Conservation (phyloP, 2,113 vertebrate genomes). For the Calidris pugnax region DNA sequence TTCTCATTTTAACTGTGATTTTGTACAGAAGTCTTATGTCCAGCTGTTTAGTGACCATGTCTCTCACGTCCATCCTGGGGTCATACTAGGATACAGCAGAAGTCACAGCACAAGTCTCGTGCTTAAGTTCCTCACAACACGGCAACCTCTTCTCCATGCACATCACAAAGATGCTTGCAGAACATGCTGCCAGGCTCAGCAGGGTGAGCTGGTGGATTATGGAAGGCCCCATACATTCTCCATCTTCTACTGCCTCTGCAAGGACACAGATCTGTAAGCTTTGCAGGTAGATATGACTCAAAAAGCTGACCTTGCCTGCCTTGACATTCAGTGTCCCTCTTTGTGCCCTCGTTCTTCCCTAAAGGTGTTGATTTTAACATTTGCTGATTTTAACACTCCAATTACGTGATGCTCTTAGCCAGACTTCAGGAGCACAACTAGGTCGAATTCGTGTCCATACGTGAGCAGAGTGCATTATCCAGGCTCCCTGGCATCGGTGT, state of each 20-base stretch:
- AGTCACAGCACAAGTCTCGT: background rate
- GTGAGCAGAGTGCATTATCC: background rate
- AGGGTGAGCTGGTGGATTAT: background rate
- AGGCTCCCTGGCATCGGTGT: background rate
- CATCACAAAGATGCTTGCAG: background rate
- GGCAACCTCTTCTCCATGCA: background rate
- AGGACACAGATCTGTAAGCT: background rate
- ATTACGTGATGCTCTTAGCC: background rate
- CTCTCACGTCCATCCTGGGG: background rate
- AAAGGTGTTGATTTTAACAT: background rate
- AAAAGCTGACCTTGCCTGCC: background rate
- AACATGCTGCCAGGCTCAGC: background rate
- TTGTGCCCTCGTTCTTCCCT: background rate
- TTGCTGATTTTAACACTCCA: background rate
- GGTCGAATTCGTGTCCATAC: background rate
- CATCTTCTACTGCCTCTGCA: background rate
- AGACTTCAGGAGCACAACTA: background rate
- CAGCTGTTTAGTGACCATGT: background rate
- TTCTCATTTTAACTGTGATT: background rate
- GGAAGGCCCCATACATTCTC: background rate
- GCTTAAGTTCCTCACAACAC: background rate
- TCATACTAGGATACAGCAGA: background rate
- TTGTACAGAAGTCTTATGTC: background rate
- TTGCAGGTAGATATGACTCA: background rate
- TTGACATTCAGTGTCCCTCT: background rate